Base-by-base conservation (phyloP, 2,113 vertebrate genomes). In the Xiphophorus couchianus region DNA sequence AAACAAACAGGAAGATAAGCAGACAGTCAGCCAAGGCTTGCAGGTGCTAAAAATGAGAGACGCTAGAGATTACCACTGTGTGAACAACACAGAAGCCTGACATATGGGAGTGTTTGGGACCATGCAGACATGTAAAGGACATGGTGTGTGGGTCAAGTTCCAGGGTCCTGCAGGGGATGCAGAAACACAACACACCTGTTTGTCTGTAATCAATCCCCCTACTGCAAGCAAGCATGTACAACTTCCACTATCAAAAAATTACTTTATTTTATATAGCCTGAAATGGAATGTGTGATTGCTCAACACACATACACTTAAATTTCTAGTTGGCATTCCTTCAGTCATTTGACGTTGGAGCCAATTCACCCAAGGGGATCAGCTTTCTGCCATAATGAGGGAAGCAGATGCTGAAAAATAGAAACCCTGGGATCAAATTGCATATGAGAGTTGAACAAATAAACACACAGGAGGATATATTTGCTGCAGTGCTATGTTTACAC, bases 351-450 rank as follows among this genome's bases (percentile, higher is more conserved):
- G 78, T 66, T 75, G 80, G 67, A 73, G 79, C 66, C 77, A 78
- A 81, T 76, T 88, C 73, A 69, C 63, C 66, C 61, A 58, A 75
- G 69, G 35, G 73, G 84, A 84, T 90, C 62, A 25, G 69, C 77
- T 91, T 85, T 87, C 86, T 4, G 60, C 74, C 65, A 71, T 77
- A 87, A 87, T 31, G 66, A 86, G 74, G 76, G 67, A 31, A 86
- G 70, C 88, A 87, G 87, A 90, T 85, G 84, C 87, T 83, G 72
- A 84, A 81, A 82, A 79, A 74, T 67, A 88, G 64, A 74, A 69
- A 71, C 58, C 71, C 77, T 29, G 75, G 82, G 74, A 85, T 91
- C 85, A 85, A 80, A 80, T 89, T 66, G 66, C 72, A 68, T 11
- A 71, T 15, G 61, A 67, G 66, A 22, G 86, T 58, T 65, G 65